phyloP scores from a whole-genome alignment of 2,113 vertebrate genomes.

The Tachysurus fulvidraco region DNA sequence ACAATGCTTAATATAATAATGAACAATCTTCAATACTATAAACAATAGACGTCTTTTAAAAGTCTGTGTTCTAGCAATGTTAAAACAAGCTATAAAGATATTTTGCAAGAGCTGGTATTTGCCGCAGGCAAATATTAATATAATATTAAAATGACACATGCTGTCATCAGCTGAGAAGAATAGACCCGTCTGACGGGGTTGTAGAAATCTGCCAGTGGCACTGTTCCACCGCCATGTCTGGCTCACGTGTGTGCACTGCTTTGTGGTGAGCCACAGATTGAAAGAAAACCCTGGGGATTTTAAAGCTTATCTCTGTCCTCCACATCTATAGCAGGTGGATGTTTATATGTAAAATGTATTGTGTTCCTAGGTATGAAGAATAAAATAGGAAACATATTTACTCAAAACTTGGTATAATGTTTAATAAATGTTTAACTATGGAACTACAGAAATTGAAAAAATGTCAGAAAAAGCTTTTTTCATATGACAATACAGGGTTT shows the following conservation, averaged over 20 bases:
- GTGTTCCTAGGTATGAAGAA: background rate
- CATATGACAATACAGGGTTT: background rate
- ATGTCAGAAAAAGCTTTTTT: background rate
- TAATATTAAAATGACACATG: slow-evolving; percentile 28
- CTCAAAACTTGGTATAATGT: background rate
- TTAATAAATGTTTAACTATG: background rate
- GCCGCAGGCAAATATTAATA: slow-evolving; percentile 4
- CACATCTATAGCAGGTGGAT: background rate
- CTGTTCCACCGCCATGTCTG: slow-evolving; percentile 6
- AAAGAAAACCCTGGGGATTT: background rate
- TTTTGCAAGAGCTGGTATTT: background rate
- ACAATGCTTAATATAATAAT: background rate
- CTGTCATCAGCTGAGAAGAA: slow-evolving; percentile 26
- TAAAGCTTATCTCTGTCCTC: background rate
- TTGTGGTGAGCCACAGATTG: background rate
- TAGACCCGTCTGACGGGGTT: slow-evolving; percentile 10
- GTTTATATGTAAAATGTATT: background rate
- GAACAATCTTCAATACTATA: background rate
- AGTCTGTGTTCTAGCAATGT: background rate
- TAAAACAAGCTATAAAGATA: background rate
- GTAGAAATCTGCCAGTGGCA: slow-evolving; percentile 1
- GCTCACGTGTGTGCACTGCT: background rate
- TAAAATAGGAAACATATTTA: background rate
- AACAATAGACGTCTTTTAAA: background rate
- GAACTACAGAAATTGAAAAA: background rate